phyloP scores from a whole-genome alignment of 2,888 invertebrate genomes.

The Chloroclysta siterata region DNA sequence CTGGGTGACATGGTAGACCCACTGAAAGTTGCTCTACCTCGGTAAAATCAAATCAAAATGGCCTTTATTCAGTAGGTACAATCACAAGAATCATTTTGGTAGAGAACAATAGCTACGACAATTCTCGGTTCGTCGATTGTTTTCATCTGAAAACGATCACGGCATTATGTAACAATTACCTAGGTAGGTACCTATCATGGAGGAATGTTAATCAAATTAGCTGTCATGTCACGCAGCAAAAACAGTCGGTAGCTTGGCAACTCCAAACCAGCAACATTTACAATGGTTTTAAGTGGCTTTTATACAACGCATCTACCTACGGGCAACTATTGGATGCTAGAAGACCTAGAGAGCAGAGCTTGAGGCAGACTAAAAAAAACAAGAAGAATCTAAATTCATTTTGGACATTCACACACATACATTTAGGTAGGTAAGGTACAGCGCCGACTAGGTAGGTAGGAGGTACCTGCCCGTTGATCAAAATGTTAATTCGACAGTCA shows the following conservation, averaged over 20 bases:
- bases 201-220: conserved; percentile 30
- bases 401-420: no score
- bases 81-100: neutral
- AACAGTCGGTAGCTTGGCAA: conserved; percentile 11
- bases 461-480: no score
- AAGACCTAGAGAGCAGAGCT: no score
- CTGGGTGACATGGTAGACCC: no score
- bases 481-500: no score
- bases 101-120: neutral
- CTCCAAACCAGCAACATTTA: conserved; percentile 16
- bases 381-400: no score
- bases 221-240: conserved; percentile 29
- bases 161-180: conserved; percentile 22
- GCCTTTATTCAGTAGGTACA: no score
- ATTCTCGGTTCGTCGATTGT: neutral
- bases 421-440: no score
- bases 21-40: neutral
- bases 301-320: neutral
- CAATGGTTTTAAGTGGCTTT: neutral
- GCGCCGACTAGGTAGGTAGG: no score
- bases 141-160: conserved; percentile 12
- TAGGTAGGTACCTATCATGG: conserved; percentile 7
- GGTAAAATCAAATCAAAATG: no score
- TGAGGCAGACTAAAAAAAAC: no score
- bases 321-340: neutral